Evolutionary conservation across 2,113 vertebrate species (phyloP), one percentile per base, ranked within the genome.

Genomic region (Arenaria interpres): DNA sequence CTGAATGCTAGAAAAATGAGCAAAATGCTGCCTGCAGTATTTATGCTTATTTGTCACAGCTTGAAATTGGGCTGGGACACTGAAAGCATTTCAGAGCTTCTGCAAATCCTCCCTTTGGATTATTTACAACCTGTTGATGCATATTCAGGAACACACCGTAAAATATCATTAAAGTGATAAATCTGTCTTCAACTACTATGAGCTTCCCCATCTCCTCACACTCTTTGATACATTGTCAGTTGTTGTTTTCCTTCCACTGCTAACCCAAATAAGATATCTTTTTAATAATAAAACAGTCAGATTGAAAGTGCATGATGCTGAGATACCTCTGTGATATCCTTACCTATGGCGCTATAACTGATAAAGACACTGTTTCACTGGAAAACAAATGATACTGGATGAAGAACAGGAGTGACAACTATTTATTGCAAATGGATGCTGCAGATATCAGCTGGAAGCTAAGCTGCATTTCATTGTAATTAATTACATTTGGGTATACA

Each of bases 101-200:
- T 95, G 59, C 74, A 95, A 77, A 96, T 93, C 60, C 91, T 88
- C 48, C 57, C 37, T 69, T 56, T 77, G 62, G 79, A 91, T 95
- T 96, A 96, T 96, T 90, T 95, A 93, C 37, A 83, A 84, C 85
- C 50, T 95, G 92, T 87, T 85, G 85, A 71, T 93, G 72, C 75
- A 76, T 79, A 89, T 95, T 79, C 76, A 85, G 39, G 24, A 95
- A 41, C 53, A 83, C 30, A 91, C 18, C 76, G 50, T 76, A 91
- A 97, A 96, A 87, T 62, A 67, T 51, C 73, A 92, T 68, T 90
- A 66, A 88, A 88, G 48, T 53, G 22, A 87, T 82, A 88, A 94
- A 93, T 89, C 73, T 82, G 6, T 59, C 63, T 87, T 96, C 59
- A 86, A 15, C 53, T 78, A 71, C 78, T 56, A 19, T 4, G 33